Conservation (phyloP, 30 jellyfish, hydroid and myxozoan species). For the Aurelia aurita region DNA sequence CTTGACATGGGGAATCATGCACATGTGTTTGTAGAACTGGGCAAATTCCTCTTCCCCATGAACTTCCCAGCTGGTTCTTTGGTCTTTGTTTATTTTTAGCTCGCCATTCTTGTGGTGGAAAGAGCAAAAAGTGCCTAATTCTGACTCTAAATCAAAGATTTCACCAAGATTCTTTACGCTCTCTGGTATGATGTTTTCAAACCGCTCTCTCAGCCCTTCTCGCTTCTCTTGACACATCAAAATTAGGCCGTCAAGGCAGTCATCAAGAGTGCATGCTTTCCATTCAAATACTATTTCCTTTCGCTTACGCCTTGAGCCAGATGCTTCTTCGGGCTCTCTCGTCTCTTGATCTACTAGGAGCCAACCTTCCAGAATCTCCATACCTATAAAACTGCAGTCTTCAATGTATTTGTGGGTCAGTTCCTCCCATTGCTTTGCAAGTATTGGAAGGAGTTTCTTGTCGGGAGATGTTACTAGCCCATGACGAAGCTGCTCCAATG, state of each 20-base stretch:
- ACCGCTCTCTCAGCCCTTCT: neutral
- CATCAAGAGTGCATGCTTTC: slow-evolving; percentile 30
- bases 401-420: slow-evolving; percentile 15
- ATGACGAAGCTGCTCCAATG: no score
- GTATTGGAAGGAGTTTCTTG: slow-evolving; percentile 30
- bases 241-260: slow-evolving; percentile 22
- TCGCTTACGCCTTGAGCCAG: slow-evolving; percentile 1
- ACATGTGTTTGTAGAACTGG: neutral
- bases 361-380: slow-evolving; percentile 43
- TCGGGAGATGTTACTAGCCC: neutral
- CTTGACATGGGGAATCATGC: slow-evolving; percentile 28
- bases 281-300: slow-evolving; percentile 1
- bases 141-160: neutral
- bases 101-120: slow-evolving; percentile 4
- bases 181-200: neutral
- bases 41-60: slow-evolving; percentile 29
- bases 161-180: neutral
- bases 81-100: neutral
- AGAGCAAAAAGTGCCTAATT: neutral
- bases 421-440: slow-evolving; percentile 34
- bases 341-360: slow-evolving; percentile 7
- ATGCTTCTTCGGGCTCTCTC: neutral
- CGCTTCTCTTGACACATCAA: slow-evolving; percentile 7
- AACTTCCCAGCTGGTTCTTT: slow-evolving; percentile 14
- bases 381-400: slow-evolving; percentile 25